phyloP scores from a whole-genome alignment of 2,888 invertebrate species.

The Silvanus unidentatus region DNA sequence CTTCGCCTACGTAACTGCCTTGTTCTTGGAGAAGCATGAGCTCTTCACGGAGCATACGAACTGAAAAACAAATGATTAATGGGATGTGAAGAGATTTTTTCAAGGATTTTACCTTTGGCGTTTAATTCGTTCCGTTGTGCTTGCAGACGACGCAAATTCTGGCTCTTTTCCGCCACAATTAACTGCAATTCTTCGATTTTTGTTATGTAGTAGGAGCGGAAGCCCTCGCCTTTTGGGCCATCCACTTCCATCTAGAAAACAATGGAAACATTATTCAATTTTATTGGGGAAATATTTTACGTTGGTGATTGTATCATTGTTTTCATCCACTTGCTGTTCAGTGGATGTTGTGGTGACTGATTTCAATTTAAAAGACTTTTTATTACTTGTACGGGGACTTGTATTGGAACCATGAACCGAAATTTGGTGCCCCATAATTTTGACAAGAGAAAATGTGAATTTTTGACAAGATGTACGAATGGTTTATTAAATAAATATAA shows the following conservation, averaged over 20 bases:
- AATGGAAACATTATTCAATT: not conserved
- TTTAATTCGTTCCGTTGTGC: conserved; percentile 98
- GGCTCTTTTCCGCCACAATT: conserved; percentile 94
- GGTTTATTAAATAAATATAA: conserved; percentile 4
- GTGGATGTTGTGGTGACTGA: no score
- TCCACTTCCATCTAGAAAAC: conserved; percentile 67
- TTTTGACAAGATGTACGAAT: not conserved
- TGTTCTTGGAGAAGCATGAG: conserved; percentile 94
- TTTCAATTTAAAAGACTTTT: conserved; percentile 4
- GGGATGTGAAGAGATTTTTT: not conserved
- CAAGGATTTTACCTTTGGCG: conserved; percentile 70
- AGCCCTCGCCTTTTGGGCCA: conserved; percentile 73
- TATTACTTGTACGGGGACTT: not conserved
- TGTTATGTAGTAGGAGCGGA: conserved; percentile 93
- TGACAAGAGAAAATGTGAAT: conserved; percentile 15
- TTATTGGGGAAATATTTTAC: not conserved
- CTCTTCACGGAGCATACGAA: conserved; percentile 95
- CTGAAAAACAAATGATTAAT: conserved; percentile 53
- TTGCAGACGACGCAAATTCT: conserved; percentile 92
- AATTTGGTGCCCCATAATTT: conserved; percentile 24
- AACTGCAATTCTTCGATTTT: conserved; percentile 97
- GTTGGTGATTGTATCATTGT: conserved; percentile 8
- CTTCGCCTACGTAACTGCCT: conserved; percentile 99
- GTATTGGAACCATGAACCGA: conserved; percentile 6
- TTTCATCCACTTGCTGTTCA: conserved; percentile 2